Percentiles rank a stretch among this genome's conserved stretches.
These are phyloP conservation scores for Lucilia cuprina DNA, from an alignment of 1,140 invertebrate species.

Conservation along the genomic window DNA sequence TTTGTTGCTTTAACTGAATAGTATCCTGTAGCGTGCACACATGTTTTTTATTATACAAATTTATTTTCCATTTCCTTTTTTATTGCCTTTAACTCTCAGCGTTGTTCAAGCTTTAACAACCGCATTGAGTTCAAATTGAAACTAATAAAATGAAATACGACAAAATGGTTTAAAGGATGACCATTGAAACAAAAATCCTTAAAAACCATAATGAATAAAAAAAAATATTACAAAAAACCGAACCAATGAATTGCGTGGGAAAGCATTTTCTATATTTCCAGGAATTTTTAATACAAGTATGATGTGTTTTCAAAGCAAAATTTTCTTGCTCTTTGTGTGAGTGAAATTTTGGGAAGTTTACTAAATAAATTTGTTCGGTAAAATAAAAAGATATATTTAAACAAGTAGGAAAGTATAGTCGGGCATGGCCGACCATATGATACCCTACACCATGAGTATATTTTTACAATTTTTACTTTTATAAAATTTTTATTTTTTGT, in stretches of 20 bases:
- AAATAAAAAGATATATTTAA: too few relatives aligned
- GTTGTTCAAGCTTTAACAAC: not conserved
- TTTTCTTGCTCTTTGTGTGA: too few relatives aligned
- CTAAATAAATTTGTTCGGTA: not conserved
- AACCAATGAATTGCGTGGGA: slow-evolving; percentile 19
- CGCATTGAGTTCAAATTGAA: not conserved
- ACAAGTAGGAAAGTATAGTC: too few relatives aligned
- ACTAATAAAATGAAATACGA: not conserved
- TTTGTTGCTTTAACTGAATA: too few relatives aligned
- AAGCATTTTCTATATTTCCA: slow-evolving; percentile 16
- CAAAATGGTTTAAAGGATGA: not conserved
- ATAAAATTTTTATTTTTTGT: too few relatives aligned
- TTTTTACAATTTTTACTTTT: too few relatives aligned
- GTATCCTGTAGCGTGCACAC: too few relatives aligned
- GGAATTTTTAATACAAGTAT: not conserved
- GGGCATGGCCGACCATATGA: too few relatives aligned
- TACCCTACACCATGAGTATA: too few relatives aligned
- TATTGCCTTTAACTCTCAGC: too few relatives aligned
- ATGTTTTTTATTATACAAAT: too few relatives aligned
- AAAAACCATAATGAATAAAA: not conserved
- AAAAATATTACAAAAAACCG: not conserved
- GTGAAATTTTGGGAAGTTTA: not conserved
- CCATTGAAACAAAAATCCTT: not conserved
- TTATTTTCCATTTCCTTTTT: too few relatives aligned
- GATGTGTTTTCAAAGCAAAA: not conserved